Evolutionary conservation across 2,888 invertebrate genomes (phyloP).

Genomic region (Argyresthia albistria): DNA sequence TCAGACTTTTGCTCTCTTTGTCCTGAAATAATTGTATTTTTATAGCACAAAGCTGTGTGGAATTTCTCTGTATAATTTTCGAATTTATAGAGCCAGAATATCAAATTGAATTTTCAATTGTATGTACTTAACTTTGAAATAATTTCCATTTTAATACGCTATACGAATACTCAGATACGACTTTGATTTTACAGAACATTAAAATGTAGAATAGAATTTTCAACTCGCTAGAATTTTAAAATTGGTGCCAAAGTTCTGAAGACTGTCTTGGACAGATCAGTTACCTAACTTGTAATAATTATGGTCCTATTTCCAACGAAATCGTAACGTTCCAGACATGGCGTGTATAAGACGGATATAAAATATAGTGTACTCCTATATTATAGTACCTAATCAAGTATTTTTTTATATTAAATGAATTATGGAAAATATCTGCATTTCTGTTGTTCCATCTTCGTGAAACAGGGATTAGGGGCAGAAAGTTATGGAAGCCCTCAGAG

Average conservation of each 20-base stretch:
- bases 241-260: conserved; percentile 55
- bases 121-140: not conserved
- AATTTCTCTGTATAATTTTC: not conserved
- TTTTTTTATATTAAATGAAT: conserved; percentile 34
- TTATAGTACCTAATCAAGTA: conserved; percentile 1
- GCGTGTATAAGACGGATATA: conserved; percentile 11
- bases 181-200: not conserved
- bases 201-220: not conserved
- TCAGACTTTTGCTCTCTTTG: not conserved
- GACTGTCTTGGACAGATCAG: conserved; percentile 6
- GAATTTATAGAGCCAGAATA: not conserved
- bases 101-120: not conserved
- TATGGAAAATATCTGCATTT: not conserved
- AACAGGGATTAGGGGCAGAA: too few relatives aligned
- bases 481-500: too few relatives aligned
- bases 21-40: not conserved
- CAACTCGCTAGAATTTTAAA: conserved; percentile 15
- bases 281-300: conserved; percentile 7
- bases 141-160: not conserved
- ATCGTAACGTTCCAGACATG: conserved; percentile 10
- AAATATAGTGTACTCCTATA: conserved; percentile 28
- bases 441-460: too few relatives aligned
- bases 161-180: not conserved
- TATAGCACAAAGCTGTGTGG: too few relatives aligned
- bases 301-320: conserved; percentile 10